phyloP scores from a whole-genome alignment of 92 coral and sea anemone genomes.

The Bergia sp. region DNA sequence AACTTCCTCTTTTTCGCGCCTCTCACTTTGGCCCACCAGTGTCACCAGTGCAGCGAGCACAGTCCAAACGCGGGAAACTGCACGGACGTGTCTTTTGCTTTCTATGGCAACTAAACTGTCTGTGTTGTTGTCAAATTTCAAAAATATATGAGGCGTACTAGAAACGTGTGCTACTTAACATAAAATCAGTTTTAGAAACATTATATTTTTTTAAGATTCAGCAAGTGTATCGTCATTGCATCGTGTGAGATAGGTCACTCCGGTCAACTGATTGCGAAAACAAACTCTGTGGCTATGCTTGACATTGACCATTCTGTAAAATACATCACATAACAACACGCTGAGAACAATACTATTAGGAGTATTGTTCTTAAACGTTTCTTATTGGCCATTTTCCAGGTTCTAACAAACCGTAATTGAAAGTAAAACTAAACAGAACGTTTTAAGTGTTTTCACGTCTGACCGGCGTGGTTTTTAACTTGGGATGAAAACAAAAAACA shows the following conservation, averaged over 20 bases:
- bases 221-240: constrained; percentile 13
- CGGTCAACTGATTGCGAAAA: constrained; percentile 40
- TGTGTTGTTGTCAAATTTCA: neutral
- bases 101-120: neutral
- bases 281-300: constrained; percentile 5
- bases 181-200: neutral
- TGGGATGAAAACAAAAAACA: neutral
- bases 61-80: constrained; percentile 39
- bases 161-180: neutral
- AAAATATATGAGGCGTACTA: neutral
- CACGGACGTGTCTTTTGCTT: neutral
- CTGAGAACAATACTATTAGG: constrained; percentile 47
- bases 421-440: constrained; percentile 40
- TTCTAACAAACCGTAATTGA: constrained; percentile 16
- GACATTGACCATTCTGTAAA: constrained; percentile 43
- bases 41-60: neutral
- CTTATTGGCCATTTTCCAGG: constrained; percentile 38
- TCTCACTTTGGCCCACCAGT: constrained; percentile 25
- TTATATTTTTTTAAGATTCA: neutral
- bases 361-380: constrained; percentile 35
- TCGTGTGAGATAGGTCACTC: constrained; percentile 46
- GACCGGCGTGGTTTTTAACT: constrained; percentile 23
- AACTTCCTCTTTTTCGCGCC: constrained; percentile 46
- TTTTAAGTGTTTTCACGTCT: neutral
- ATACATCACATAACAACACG: constrained; percentile 41